Conservation (phyloP, 2,113 vertebrate genomes). For the Tenebrosternarchus preto region DNA sequence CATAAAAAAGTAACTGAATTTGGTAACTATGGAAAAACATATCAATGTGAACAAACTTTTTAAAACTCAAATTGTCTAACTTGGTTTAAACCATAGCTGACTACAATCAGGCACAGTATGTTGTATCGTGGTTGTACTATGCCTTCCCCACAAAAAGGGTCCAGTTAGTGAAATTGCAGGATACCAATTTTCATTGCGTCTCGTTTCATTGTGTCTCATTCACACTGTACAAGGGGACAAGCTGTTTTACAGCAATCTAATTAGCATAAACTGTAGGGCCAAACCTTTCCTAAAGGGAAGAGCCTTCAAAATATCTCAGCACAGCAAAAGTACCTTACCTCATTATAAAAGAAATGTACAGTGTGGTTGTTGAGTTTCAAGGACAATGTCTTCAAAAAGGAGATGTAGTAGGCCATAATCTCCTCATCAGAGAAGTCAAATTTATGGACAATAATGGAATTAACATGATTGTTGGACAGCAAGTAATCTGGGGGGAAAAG, state of each 20-base stretch:
- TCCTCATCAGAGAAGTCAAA: slow-evolving; percentile 99
- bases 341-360: slow-evolving; percentile 98
- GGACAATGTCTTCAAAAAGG: slow-evolving; percentile 96
- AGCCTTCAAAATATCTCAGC: slow-evolving; percentile 15
- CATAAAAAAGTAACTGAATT: slow-evolving; percentile 21
- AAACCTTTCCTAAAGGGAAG: neutral
- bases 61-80: too few relatives aligned
- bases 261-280: too few relatives aligned
- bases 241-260: too few relatives aligned
- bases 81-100: too few relatives aligned
- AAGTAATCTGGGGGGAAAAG: slow-evolving; percentile 83
- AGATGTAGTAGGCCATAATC: slow-evolving; percentile 99
- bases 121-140: too few relatives aligned
- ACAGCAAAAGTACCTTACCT: slow-evolving; percentile 78
- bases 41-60: neutral
- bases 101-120: too few relatives aligned
- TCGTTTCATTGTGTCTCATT: too few relatives aligned
- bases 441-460: slow-evolving; percentile 98
- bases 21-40: neutral
- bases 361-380: slow-evolving; percentile 98
- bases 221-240: too few relatives aligned
- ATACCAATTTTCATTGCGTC: too few relatives aligned
- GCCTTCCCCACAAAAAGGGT: too few relatives aligned
- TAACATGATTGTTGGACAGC: slow-evolving; percentile 97
- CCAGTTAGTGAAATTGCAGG: too few relatives aligned